Evolutionary conservation across 2,113 vertebrate species (phyloP).

Genomic region (Sphaerodactylus townsendi): DNA sequence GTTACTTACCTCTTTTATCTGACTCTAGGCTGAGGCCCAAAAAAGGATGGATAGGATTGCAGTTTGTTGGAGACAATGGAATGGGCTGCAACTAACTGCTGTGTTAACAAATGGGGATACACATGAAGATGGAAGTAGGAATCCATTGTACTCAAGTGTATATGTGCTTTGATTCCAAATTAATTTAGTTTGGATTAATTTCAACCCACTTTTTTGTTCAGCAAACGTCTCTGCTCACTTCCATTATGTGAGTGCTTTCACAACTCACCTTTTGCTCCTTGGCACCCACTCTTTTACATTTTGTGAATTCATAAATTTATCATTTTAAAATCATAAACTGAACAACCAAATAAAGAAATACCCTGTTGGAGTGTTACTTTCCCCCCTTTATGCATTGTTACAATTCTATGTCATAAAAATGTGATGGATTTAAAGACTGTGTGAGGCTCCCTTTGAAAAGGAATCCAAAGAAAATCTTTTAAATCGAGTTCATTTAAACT

Average conservation of each 20-base stretch:
- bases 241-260: not conserved
- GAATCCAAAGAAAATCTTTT: conserved; percentile 66
- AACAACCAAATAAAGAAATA: conserved; percentile 15
- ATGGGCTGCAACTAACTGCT: not conserved
- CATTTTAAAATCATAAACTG: not conserved
- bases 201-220: not conserved
- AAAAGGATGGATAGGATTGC: not conserved
- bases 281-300: not conserved
- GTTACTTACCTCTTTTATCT: too few relatives aligned
- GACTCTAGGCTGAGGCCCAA: not conserved
- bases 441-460: conserved; percentile 76
- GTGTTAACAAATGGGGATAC: not conserved
- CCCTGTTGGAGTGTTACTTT: conserved; percentile 32
- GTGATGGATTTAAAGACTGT: conserved; percentile 68
- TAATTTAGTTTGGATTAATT: not conserved
- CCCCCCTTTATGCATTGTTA: conserved; percentile 52
- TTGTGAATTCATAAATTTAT: conserved; percentile 24
- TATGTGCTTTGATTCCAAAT: not conserved
- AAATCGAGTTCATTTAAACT: conserved; percentile 75
- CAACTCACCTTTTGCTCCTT: not conserved
- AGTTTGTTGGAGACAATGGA: not conserved
- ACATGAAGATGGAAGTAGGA: not conserved
- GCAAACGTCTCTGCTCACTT: conserved; percentile 5
- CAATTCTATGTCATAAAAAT: conserved; percentile 71
- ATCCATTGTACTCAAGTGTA: not conserved